These are phyloP conservation scores for Thunnus albacares DNA, from an alignment of 2,797 vertebrate genomes.

Conservation along the genomic window DNA sequence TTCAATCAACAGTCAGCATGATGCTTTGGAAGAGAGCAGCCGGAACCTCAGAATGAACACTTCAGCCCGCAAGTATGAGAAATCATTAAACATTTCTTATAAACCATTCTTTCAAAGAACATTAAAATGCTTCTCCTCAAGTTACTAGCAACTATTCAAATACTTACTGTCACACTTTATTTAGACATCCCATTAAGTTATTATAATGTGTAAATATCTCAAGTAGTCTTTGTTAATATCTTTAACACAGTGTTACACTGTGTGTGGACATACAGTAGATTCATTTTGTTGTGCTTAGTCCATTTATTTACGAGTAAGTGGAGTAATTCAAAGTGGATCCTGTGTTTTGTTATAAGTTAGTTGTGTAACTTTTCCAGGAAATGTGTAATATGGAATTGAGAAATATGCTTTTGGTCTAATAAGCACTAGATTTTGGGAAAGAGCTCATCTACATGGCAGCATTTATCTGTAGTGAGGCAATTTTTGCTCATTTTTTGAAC, in stretches of 20 bases:
- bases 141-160: background rate
- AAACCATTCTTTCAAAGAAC: conserved; percentile 14
- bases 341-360: background rate
- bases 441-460: background rate
- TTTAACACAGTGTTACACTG: background rate
- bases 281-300: background rate
- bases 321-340: background rate
- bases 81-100: conserved; percentile 45
- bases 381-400: conserved; percentile 1
- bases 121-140: background rate
- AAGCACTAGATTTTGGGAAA: background rate
- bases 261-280: background rate
- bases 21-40: conserved; percentile 85
- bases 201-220: background rate
- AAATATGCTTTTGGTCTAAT: background rate
- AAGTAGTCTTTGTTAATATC: background rate
- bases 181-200: background rate
- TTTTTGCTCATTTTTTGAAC: background rate
- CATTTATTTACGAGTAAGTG: background rate
- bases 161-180: conserved; percentile 13
- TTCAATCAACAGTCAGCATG: conserved; percentile 95
- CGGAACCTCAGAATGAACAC: conserved; percentile 73
- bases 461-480: background rate
- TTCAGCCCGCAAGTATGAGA: conserved; percentile 39
- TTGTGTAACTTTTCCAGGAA: background rate